Evolutionary conservation across 2,888 invertebrate species (phyloP).

Genomic region (Thereva nobilitata): DNA sequence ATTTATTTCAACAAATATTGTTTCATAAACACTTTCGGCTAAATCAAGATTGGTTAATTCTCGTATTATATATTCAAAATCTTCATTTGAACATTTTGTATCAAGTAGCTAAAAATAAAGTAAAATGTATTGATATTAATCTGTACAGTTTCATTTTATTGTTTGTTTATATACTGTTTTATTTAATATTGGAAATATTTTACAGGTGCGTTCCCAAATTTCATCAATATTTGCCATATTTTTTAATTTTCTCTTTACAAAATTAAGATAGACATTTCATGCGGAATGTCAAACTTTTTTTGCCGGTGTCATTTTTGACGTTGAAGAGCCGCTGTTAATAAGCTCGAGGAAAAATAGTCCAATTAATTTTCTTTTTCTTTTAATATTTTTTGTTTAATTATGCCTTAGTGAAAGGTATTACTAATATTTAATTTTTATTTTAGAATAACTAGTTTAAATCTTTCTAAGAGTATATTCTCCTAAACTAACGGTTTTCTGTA

Average conservation of each 20-base stretch:
- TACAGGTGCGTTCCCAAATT: slow-evolving; percentile 48
- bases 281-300: too few relatives aligned
- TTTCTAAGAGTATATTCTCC: too few relatives aligned
- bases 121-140: not conserved
- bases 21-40: slow-evolving; percentile 47
- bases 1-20: slow-evolving; percentile 51
- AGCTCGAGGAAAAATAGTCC: too few relatives aligned
- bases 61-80: slow-evolving; percentile 25
- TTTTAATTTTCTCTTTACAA: not conserved
- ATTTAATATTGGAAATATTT: slow-evolving; percentile 51
- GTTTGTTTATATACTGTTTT: slow-evolving; percentile 44
- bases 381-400: too few relatives aligned
- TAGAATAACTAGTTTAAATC: too few relatives aligned
- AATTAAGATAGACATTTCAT: too few relatives aligned
- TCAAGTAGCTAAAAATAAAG: slow-evolving; percentile 3
- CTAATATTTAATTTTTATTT: too few relatives aligned
- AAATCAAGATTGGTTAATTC: slow-evolving; percentile 40
- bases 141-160: slow-evolving; percentile 7
- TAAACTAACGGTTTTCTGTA: too few relatives aligned
- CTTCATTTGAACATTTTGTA: slow-evolving; percentile 37
- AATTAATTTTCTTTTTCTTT: too few relatives aligned
- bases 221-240: slow-evolving; percentile 48
- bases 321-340: too few relatives aligned
- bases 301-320: too few relatives aligned
- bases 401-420: too few relatives aligned